Base-by-base conservation (phyloP, 2,797 vertebrate genomes). In the Pristis pectinata region DNA sequence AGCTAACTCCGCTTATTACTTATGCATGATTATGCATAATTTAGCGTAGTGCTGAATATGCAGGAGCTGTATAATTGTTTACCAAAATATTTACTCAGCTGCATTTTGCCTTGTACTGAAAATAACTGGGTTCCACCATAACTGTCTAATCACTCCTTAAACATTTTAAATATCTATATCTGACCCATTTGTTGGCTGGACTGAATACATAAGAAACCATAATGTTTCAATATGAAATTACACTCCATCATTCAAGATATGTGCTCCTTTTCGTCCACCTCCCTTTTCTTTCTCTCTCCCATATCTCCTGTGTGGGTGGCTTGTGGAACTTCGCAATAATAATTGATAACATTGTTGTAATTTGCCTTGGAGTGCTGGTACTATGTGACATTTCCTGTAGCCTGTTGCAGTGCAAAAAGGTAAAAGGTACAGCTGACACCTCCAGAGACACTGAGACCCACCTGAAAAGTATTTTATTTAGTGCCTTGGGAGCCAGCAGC, bases 1-100 rank as follows among this genome's bases (percentile, higher is more conserved):
- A 98, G 97, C 97, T 97, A 98, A 97, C 97, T 97, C 97, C 97
- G 96, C 97, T 97, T 97, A 98, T 97, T 98, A 97, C 97, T 97
- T 97, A 98, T 98, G 97, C 97, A 97, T 97, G 97, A 97, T 97
- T 97, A 98, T 98, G 97, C 97, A 98, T 98, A 98, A 98, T 98
- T 98, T 98, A 98, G 97, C 97, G 97, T 96, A 96, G 97, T 97
- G 97, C 97, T 97, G 97, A 98, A 98, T 98, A 97, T 97, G 97
- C 97, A 98, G 97, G 97, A 96, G 95, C 95, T 97, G 97, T 97
- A 97, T 97, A 97, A 97, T 97, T 97, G 97, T 98, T 98, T 98
- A 97, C 97, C 97, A 98, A 98, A 98, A 98, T 98, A 98, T 98
- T 97, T 97, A 97, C 97, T 97, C 97, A 96, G 96, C 97, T 97